Evolutionary conservation across 2,113 vertebrate species (phyloP).

Genomic region (cattle (Bos taurus)): DNA sequence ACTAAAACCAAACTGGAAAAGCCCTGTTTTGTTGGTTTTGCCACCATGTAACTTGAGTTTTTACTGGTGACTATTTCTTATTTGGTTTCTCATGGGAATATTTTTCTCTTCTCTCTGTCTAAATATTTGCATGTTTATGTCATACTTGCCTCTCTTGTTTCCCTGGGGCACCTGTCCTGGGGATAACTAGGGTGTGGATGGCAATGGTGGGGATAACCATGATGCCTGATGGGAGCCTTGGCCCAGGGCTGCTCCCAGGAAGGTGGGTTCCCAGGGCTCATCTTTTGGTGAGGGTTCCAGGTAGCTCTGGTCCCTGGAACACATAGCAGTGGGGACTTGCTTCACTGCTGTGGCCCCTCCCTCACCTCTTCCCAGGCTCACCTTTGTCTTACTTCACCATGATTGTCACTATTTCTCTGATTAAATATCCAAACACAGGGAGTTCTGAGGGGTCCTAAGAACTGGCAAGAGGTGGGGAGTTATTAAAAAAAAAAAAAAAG

Average conservation of each 20-base stretch:
- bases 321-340: not conserved
- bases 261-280: not conserved
- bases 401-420: not conserved
- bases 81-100: conserved; percentile 37
- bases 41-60: not conserved
- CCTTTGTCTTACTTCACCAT: not conserved
- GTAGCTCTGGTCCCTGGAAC: not conserved
- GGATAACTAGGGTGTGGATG: not conserved
- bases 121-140: not conserved
- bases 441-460: not conserved
- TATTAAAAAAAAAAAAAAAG: not conserved
- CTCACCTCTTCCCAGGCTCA: not conserved
- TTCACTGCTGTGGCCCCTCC: not conserved
- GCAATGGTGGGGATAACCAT: not conserved
- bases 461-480: not conserved
- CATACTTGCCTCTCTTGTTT: not conserved
- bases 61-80: not conserved
- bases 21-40: not conserved
- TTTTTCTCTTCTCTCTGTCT: conserved; percentile 11
- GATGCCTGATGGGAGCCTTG: not conserved
- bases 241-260: not conserved
- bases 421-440: not conserved
- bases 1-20: not conserved
- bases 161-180: not conserved
- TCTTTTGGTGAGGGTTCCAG: not conserved